phyloP scores from a whole-genome alignment of 2,888 invertebrate species.

The Nemoura dubitans region DNA sequence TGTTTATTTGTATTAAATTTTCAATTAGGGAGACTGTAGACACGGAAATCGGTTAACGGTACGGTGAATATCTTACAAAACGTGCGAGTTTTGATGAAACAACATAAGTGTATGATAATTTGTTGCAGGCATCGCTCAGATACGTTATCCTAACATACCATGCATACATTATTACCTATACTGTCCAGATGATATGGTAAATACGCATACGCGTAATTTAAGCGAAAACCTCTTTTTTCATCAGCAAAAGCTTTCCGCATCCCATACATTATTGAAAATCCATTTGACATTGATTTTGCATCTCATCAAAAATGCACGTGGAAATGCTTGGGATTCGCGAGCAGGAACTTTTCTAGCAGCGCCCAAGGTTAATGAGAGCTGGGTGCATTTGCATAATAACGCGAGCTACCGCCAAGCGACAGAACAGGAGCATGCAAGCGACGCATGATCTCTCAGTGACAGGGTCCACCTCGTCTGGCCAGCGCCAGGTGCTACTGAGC shows the following conservation, averaged over 20 bases:
- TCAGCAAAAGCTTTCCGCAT: not conserved
- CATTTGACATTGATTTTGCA: conserved; percentile 7
- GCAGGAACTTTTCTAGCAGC: conserved; percentile 16
- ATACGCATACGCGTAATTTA: too few species aligned
- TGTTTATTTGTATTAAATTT: too few species aligned
- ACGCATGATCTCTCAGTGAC: not conserved
- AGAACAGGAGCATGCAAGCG: not conserved
- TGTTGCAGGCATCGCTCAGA: too few species aligned
- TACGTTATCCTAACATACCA: too few species aligned
- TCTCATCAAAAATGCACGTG: not conserved
- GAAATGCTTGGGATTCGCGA: not conserved
- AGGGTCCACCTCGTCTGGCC: not conserved
- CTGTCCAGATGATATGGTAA: too few species aligned
- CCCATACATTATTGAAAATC: not conserved
- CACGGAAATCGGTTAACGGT: too few species aligned
- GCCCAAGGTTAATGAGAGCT: conserved; percentile 27
- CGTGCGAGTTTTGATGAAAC: not conserved
- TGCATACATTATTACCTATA: too few species aligned
- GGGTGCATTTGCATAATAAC: conserved; percentile 19
- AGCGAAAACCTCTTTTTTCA: too few species aligned
- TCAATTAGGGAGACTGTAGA: too few species aligned
- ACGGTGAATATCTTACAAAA: not conserved
- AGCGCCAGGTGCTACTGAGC: not conserved
- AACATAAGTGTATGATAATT: not conserved
- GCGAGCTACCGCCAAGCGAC: not conserved